phyloP scores from a whole-genome alignment of 1,140 invertebrate species.

The Watersipora subatra region DNA sequence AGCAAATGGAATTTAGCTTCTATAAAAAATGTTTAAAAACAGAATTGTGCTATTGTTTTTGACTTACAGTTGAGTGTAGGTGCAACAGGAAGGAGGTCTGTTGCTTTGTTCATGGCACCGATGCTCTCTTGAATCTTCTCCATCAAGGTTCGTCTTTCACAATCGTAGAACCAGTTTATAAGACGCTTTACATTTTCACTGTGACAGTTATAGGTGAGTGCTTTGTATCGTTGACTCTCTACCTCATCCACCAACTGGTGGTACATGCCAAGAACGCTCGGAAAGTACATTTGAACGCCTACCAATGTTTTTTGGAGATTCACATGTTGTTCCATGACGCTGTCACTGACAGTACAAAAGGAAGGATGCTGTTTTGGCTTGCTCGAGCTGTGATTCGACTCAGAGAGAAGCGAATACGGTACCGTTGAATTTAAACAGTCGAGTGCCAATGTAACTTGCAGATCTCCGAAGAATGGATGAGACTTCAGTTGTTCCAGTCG shows the following conservation, averaged over 20 bases:
- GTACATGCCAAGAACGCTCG: conserved; percentile 10
- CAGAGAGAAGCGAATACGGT: background rate
- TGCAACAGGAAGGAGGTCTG: no score
- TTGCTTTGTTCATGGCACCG: background rate
- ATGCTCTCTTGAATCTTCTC: conserved; percentile 1
- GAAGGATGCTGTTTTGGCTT: background rate
- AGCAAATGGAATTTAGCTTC: no score
- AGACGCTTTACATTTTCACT: conserved; percentile 8
- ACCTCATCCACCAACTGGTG: background rate
- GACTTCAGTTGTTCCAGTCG: conserved; percentile 8
- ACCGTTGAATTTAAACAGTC: conserved; percentile 13
- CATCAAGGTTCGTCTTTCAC: conserved; percentile 13
- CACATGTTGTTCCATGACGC: background rate
- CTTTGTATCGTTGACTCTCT: conserved; percentile 16
- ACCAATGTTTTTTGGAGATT: background rate
- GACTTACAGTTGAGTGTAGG: no score
- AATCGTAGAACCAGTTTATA: conserved; percentile 16
- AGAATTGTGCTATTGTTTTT: no score
- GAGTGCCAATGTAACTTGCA: conserved; percentile 13
- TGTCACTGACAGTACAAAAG: background rate
- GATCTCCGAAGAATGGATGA: conserved; percentile 16
- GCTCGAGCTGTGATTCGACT: background rate
- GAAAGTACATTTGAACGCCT: conserved; percentile 13
- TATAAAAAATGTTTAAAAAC: no score
- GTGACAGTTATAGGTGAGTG: conserved; percentile 12